Conservation (phyloP, 2,888 invertebrate species). For the Physocephala rufipes region DNA sequence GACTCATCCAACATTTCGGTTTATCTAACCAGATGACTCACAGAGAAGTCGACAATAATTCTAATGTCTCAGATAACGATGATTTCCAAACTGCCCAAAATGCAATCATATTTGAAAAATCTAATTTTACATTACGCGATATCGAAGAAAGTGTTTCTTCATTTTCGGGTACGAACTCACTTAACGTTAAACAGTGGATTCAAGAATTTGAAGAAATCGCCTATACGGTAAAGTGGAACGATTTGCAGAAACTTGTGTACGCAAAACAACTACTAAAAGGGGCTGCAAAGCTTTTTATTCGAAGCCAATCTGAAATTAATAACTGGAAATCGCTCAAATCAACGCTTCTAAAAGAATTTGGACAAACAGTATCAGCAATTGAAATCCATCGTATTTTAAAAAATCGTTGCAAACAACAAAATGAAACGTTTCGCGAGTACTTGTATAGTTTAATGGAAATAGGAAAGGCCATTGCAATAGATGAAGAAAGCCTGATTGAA, state of each 20-base stretch:
- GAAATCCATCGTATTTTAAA: conserved; percentile 33
- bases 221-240: conserved; percentile 36
- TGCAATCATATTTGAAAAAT: neutral
- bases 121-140: conserved; percentile 32
- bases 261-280: conserved; percentile 37
- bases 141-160: conserved; percentile 27
- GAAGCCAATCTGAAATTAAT: conserved; percentile 11
- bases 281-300: conserved; percentile 40
- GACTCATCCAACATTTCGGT: conserved; percentile 13
- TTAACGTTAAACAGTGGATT: conserved; percentile 28
- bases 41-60: neutral
- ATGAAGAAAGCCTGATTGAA: conserved; percentile 39
- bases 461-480: conserved; percentile 35
- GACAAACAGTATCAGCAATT: conserved; percentile 14
- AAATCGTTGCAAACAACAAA: conserved; percentile 34
- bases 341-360: conserved; percentile 31
- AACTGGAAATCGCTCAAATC: conserved; percentile 31
- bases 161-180: conserved; percentile 31
- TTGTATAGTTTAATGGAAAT: conserved; percentile 34
- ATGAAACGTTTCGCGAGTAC: conserved; percentile 32
- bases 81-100: conserved; percentile 13
- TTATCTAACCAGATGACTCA: neutral
- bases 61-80: neutral
- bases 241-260: conserved; percentile 40
- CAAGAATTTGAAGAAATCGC: conserved; percentile 40